A percentile compares a stretch with the other conserved stretches of the same genome.
Evolutionary conservation across 2,888 invertebrate species (phyloP).

Genomic region (Pilophorus perplexus): DNA sequence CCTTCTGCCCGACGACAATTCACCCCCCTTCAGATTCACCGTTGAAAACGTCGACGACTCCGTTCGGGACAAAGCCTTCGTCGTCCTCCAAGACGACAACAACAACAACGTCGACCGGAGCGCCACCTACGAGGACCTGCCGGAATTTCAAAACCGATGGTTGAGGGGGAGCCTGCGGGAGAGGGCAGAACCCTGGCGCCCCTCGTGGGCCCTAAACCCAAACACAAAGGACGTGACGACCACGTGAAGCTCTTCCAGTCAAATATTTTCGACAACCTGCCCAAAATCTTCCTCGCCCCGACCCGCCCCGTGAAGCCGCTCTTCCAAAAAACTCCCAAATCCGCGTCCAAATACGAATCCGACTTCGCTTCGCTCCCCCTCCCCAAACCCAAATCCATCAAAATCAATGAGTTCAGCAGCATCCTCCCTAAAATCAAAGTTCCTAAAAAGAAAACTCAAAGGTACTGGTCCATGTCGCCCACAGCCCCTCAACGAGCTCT

Average conservation of each 20-base stretch:
- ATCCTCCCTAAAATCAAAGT: slow-evolving; percentile 33
- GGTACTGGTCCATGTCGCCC: slow-evolving; percentile 32
- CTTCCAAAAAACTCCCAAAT: neutral
- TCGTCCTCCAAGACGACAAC: slow-evolving; percentile 47
- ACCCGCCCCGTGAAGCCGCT: neutral
- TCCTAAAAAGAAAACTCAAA: slow-evolving; percentile 11
- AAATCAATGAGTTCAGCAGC: neutral
- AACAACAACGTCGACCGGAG: slow-evolving; percentile 34
- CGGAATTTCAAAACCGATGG: slow-evolving; percentile 42
- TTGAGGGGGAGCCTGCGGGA: slow-evolving; percentile 42
- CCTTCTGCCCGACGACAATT: neutral
- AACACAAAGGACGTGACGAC: slow-evolving; percentile 43
- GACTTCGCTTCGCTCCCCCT: neutral
- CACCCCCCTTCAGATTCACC: slow-evolving; percentile 39
- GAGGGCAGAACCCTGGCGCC: slow-evolving; percentile 42
- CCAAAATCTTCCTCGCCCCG: slow-evolving; percentile 15
- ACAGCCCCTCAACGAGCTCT: slow-evolving; percentile 21
- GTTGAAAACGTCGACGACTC: slow-evolving; percentile 47
- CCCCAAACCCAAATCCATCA: neutral
- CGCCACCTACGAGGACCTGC: neutral
- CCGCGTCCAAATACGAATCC: neutral
- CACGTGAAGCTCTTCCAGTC: no score
- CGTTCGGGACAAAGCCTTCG: slow-evolving; percentile 45
- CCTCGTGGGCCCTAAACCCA: slow-evolving; percentile 44
- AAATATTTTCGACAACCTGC: slow-evolving; percentile 23